These are phyloP conservation scores for Peromyscus melanophrys DNA, from an alignment of 2,797 vertebrate genomes.

Conservation along the genomic window DNA sequence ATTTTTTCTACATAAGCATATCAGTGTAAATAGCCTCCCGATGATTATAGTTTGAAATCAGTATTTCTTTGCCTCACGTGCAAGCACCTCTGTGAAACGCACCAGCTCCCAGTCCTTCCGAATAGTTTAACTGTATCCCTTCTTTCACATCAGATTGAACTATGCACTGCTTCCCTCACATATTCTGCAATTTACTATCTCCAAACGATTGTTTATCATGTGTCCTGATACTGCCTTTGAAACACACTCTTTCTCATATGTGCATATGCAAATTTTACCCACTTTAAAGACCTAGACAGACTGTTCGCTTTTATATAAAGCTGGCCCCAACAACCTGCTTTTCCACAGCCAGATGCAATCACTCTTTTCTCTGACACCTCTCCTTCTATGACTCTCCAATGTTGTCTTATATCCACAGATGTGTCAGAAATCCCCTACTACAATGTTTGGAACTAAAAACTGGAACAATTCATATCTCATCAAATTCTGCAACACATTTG, in stretches of 20 bases:
- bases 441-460: neutral
- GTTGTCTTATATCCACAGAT: neutral
- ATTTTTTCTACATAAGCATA: neutral
- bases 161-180: neutral
- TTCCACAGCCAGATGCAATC: neutral
- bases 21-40: neutral
- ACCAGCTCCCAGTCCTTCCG: neutral
- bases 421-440: neutral
- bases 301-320: neutral
- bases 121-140: neutral
- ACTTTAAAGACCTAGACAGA: neutral
- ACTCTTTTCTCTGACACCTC: constrained; percentile 14
- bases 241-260: neutral
- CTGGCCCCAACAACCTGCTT: neutral
- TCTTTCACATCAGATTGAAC: neutral
- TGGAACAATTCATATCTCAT: neutral
- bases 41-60: neutral
- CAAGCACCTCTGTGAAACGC: neutral
- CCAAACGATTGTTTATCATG: neutral
- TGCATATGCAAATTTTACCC: neutral
- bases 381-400: neutral
- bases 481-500: neutral
- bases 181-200: neutral
- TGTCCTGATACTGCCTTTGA: neutral
- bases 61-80: neutral